Conservation (phyloP, 2,797 vertebrate genomes). For the Thalassophryne amazonica region DNA sequence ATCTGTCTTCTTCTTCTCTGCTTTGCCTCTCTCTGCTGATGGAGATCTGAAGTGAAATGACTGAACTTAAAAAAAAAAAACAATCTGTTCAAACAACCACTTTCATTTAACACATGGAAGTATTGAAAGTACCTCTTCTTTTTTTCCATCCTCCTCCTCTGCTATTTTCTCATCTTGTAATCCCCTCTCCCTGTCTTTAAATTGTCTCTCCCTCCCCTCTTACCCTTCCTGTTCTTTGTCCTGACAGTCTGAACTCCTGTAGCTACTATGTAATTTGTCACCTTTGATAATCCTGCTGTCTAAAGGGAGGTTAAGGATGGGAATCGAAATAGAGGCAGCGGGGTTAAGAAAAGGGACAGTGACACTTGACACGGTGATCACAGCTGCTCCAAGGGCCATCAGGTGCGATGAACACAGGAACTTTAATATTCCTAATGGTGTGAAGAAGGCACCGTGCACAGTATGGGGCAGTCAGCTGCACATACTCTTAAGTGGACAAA, state of each 20-base stretch:
- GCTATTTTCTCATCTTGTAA: neutral
- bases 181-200: neutral
- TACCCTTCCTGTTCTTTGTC: neutral
- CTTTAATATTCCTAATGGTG: no score
- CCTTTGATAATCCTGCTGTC: conserved; percentile 19
- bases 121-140: neutral
- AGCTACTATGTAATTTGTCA: conserved; percentile 43
- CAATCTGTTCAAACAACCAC: conserved; percentile 36
- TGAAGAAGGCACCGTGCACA: no score
- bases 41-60: conserved; percentile 15
- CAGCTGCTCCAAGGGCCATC: neutral
- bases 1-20: neutral
- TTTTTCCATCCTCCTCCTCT: neutral
- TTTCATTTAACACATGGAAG: conserved; percentile 2
- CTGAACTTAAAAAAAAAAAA: conserved; percentile 17
- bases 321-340: neutral
- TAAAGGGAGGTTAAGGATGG: conserved; percentile 30
- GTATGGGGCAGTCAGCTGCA: no score
- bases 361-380: conserved; percentile 18
- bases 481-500: no score
- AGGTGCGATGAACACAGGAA: conserved; percentile 5
- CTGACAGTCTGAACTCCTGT: conserved; percentile 20
- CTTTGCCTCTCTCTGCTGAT: conserved; percentile 5
- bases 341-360: conserved; percentile 7
- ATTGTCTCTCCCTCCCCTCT: neutral